Conservation (phyloP, 2,888 invertebrate species). For the Nemurella pictetii region DNA sequence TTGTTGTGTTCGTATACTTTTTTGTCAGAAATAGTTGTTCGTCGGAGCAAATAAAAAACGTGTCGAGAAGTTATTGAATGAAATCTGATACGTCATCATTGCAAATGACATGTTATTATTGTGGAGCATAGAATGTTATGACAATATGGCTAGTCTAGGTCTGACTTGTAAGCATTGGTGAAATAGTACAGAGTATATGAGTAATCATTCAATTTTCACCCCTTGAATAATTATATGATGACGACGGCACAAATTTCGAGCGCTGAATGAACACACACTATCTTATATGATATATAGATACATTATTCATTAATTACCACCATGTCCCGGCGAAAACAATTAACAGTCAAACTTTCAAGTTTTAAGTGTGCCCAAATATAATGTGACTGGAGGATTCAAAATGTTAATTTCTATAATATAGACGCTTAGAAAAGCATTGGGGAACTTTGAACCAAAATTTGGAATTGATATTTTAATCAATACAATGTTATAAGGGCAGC, state of each 20-base stretch:
- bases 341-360: background rate
- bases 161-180: constrained; percentile 15
- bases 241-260: constrained; percentile 23
- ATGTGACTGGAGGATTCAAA: no score
- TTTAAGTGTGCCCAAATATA: no score
- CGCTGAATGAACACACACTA: background rate
- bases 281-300: constrained; percentile 18
- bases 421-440: no score
- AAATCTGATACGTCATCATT: constrained; percentile 34
- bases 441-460: no score
- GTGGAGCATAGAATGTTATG: constrained; percentile 10
- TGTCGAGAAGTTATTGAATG: constrained; percentile 32
- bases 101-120: constrained; percentile 33
- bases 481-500: no score
- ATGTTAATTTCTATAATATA: no score
- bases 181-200: constrained; percentile 1
- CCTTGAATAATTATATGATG: constrained; percentile 29
- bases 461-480: no score
- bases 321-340: background rate
- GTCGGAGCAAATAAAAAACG: constrained; percentile 32
- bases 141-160: constrained; percentile 25
- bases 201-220: constrained; percentile 31
- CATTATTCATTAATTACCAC: constrained; percentile 20
- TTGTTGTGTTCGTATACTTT: constrained; percentile 18
- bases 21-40: constrained; percentile 33